Evolutionary conservation across 2,797 vertebrate genomes (phyloP), one percentile per base, ranked within the genome.

Genomic region (Aldrovandia affinis): DNA sequence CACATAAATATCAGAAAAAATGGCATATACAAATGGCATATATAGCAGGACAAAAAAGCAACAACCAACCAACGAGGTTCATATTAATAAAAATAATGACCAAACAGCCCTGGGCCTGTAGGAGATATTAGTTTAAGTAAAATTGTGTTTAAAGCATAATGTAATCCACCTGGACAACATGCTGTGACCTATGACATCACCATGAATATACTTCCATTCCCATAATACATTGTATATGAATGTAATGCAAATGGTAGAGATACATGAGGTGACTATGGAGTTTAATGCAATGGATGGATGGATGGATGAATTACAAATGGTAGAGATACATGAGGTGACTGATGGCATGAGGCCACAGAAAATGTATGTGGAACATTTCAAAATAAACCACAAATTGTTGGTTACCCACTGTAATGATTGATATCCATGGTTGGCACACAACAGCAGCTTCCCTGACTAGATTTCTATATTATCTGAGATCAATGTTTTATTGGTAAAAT

Each of bases 81-180:
- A 42, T 78, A 47, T 50, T 85, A 85, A 90, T 90, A 91, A 85
- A 83, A 89, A 89, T 86, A 77, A 10, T 50, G 88, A 89, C 92
- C 91, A 91, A 91, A 87, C 86, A 85, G 81, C 55, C 85, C 81
- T 89, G 78, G 12, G 90, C 84, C 91, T 89, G 81, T 77, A 83
- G 83, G 89, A 88, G 84, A 87, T 90, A 88, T 93, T 88, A 85
- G 54, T 83, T 78, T 86, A 54, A 86, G 61, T 63, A 86, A 83
- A 90, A 86, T 83, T 3, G 18, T 80, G 14, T 78, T 89, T 83
- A 61, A 86, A 87, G 86, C 86, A 52, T 89, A 86, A 89, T 88
- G 57, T 81, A 73, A 85, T 85, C 83, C 86, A 85, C 83, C 84
- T 89, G 63, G 61, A 59, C n/a, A 39, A 88, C 83, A 85, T 78